Conservation (phyloP, 2,113 vertebrate species). For the Falco punctatus region DNA sequence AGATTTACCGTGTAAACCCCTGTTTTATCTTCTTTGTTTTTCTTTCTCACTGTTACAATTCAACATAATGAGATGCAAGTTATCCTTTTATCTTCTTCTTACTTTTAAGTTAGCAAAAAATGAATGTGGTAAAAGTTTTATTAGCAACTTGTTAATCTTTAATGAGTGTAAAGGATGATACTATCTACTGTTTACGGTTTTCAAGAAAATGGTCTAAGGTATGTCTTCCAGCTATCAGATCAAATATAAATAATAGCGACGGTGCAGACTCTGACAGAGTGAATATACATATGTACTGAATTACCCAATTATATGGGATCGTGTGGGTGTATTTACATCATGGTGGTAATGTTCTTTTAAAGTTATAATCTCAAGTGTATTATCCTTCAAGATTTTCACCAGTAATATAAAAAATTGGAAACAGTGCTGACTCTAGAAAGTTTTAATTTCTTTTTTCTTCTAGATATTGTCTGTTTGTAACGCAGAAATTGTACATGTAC, state of each 20-base stretch:
- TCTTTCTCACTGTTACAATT: constrained; percentile 6
- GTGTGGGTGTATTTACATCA: neutral
- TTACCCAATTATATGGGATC: neutral
- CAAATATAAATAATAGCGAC: neutral
- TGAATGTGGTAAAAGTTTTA: neutral
- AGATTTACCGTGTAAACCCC: neutral
- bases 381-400: constrained; percentile 3
- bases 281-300: neutral
- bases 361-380: neutral
- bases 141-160: constrained; percentile 36
- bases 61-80: constrained; percentile 9
- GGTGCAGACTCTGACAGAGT: neutral
- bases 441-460: constrained; percentile 57
- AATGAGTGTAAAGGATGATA: neutral
- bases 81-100: neutral
- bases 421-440: neutral
- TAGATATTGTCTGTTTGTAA: constrained; percentile 35
- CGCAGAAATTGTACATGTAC: constrained; percentile 51
- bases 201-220: neutral
- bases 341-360: neutral
- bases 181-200: constrained; percentile 25
- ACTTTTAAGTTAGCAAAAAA: constrained; percentile 24
- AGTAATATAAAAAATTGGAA: neutral
- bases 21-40: neutral
- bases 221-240: constrained; percentile 6